These are phyloP conservation scores for Mixornis gularis DNA, from an alignment of 2,113 vertebrate species.

Conservation along the genomic window DNA sequence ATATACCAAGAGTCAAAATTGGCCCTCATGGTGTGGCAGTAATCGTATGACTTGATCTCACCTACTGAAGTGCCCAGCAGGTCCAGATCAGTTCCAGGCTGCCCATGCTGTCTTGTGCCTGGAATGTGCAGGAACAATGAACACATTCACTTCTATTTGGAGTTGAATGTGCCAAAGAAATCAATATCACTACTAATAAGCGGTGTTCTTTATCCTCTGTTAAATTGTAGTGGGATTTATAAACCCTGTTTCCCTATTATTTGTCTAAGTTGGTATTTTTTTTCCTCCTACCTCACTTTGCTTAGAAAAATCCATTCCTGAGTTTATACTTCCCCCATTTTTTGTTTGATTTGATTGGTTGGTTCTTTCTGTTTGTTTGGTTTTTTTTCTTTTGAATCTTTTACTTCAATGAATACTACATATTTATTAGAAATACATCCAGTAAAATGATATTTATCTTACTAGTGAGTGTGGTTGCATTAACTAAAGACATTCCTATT, in stretches of 20 bases:
- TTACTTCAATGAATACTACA: not conserved
- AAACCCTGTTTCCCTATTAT: not conserved
- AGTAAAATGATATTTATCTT: not conserved
- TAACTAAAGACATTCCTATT: not conserved
- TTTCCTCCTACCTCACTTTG: not conserved
- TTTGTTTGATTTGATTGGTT: not conserved
- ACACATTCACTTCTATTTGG: not conserved
- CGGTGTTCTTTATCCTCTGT: not conserved
- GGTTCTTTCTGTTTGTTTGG: not conserved
- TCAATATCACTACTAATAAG: not conserved
- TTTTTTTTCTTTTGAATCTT: not conserved
- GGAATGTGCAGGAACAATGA: fast-evolving
- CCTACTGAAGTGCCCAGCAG: not conserved
- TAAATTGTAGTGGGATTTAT: not conserved
- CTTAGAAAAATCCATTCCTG: not conserved
- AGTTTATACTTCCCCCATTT: not conserved
- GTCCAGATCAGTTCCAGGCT: not conserved
- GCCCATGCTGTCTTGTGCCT: not conserved
- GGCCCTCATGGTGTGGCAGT: not conserved
- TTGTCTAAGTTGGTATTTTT: not conserved
- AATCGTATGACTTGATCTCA: not conserved
- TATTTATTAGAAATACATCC: not conserved
- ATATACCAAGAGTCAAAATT: not conserved
- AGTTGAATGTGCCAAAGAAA: not conserved
- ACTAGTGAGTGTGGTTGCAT: not conserved